Evolutionary conservation across 92 coral and sea anemone species (phyloP).

Genomic region (Chrysogorgia sp.): DNA sequence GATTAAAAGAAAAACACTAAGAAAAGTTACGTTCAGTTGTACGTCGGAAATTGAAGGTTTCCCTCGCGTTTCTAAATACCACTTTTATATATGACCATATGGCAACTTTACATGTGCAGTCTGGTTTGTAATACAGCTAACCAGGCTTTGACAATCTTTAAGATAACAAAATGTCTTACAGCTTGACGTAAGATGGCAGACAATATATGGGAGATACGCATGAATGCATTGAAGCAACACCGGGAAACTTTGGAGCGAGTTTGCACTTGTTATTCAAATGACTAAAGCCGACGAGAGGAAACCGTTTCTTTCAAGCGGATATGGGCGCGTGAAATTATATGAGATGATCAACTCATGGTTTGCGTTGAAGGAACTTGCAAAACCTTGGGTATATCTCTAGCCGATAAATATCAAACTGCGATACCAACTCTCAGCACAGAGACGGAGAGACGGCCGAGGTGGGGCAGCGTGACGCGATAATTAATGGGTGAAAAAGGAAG

Average conservation of each 20-base stretch:
- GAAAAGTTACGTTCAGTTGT: too few relatives aligned
- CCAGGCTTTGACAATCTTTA: background rate
- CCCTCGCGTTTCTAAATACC: background rate
- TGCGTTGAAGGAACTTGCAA: background rate
- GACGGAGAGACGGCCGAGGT: background rate
- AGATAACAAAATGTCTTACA: background rate
- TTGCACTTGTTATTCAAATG: background rate
- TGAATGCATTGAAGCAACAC: background rate
- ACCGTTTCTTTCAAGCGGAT: background rate
- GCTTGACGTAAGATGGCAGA: background rate
- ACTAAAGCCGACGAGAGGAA: background rate
- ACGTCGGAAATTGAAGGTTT: too few relatives aligned
- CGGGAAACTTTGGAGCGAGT: background rate
- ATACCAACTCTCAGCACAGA: conserved; percentile 1
- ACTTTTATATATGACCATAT: background rate
- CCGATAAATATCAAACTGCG: background rate
- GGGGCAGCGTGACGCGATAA: background rate
- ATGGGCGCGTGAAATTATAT: background rate
- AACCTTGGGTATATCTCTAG: background rate
- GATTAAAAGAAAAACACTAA: too few relatives aligned
- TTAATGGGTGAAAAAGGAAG: background rate
- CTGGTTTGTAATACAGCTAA: too few relatives aligned
- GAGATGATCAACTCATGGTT: background rate
- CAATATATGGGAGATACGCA: background rate
- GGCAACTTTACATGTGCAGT: too few relatives aligned